Base-by-base conservation (phyloP, 2,888 invertebrate species). In the Himalopsyche kuldschensis region DNA sequence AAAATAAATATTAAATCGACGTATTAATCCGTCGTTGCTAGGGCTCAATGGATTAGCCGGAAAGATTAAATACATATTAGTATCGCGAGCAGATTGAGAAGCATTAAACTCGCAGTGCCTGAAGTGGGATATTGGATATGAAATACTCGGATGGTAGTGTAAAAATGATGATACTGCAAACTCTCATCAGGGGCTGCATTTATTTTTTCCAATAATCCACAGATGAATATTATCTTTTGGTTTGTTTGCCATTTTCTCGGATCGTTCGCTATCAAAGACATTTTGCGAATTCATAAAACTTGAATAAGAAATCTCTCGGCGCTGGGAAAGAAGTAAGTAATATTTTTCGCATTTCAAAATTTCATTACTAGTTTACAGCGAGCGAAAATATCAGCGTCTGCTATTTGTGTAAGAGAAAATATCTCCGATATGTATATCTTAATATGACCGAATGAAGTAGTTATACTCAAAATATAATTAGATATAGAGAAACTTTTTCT, bases 151-250 rank as follows among this genome's bases (percentile, higher is more conserved):
- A 75, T 46, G 20, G 31, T 47, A 27, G 32, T n/a, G 17, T 30
- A 27, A 32, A 48, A 30, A 63, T 24, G 80, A 83, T 79, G 80
- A 76, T 76, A 83, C 75, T 35, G 80, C 80, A 80, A 80, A 35
- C 75, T 55, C 76, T 41, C 63, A 69, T 78, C 76, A 75, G 47
- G 32, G 63, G 31, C 79, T 79, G 79, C 79, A 55, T 80, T 76
- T 75, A 75, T 80, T 17, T 82, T 55, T 78, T 31, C 80, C 80
- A 80, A 80, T 80, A 80, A 69, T 75, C 35, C 32, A 24, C 79
- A 30, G 79, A 79, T 63, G 79, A 79, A 78, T 78, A 41, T 78
- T 78, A 35, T 41, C 41, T 35, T 78, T 41, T 78, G 75, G 75
- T 81, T 46, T 81, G 76, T 81, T 81, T 75, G 76, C 76, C 46